Conservation (phyloP, 1,140 invertebrate species). For the Maniola jurtina region DNA sequence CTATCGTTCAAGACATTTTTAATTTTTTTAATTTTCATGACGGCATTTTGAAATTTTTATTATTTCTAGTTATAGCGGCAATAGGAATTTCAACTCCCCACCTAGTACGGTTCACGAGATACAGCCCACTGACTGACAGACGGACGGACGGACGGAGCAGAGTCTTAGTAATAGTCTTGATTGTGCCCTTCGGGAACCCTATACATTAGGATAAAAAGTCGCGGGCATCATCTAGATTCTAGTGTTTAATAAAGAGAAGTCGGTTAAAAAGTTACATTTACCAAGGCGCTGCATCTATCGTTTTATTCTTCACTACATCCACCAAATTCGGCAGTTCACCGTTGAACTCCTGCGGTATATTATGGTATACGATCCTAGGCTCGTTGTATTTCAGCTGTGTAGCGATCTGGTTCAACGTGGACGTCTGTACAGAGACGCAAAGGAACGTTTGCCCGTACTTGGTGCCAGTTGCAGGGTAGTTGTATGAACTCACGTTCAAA, state of each 20-base stretch:
- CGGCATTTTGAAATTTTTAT: no score
- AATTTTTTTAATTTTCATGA: no score
- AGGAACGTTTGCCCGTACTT: slow-evolving; percentile 92
- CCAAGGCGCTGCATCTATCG: slow-evolving; percentile 82
- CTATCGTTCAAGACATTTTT: no score
- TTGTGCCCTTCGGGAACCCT: no score
- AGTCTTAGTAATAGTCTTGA: no score
- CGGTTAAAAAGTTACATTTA: slow-evolving; percentile 59
- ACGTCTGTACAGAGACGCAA: slow-evolving; percentile 86
- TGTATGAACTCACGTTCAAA: slow-evolving; percentile 79
- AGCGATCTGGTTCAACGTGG: slow-evolving; percentile 85
- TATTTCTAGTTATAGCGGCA: no score
- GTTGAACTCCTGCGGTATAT: slow-evolving; percentile 79
- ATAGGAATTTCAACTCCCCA: no score
- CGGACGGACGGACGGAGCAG: no score
- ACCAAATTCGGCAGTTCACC: slow-evolving; percentile 80
- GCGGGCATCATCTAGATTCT: no score
- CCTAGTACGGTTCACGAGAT: no score
- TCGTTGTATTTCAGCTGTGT: slow-evolving; percentile 87
- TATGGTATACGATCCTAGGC: slow-evolving; percentile 75
- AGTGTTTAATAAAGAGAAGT: neutral
- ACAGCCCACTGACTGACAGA: no score
- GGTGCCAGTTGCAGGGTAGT: slow-evolving; percentile 86
- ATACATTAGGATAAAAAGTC: no score
- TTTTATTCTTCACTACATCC: slow-evolving; percentile 81